Percentiles rank a stretch among this genome's conserved stretches.
These are phyloP conservation scores for Montipora capitata DNA, from an alignment of 92 coral and sea anemone species.

Conservation along the genomic window DNA sequence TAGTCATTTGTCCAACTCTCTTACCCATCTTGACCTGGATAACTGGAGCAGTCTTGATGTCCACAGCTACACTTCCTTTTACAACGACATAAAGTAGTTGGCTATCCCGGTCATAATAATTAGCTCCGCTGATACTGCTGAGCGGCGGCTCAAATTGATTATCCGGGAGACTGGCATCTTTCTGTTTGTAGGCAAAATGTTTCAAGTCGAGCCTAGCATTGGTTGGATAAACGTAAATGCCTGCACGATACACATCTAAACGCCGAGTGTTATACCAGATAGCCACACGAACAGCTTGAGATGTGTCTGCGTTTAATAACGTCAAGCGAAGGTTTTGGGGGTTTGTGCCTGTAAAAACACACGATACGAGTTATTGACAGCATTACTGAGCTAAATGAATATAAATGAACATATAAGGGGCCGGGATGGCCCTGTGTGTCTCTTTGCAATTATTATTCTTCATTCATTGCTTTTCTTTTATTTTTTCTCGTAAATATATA, in stretches of 20 bases:
- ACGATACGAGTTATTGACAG: neutral
- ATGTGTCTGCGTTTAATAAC: conserved; percentile 74
- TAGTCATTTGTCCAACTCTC: neutral
- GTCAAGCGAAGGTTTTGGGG: conserved; percentile 88
- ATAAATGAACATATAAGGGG: too few relatives aligned
- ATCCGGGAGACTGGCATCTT: conserved; percentile 82
- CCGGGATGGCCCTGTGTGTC: too few relatives aligned
- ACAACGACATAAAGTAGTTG: conserved; percentile 84
- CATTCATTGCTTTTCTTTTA: too few relatives aligned
- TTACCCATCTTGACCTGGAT: conserved; percentile 83
- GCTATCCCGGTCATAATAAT: conserved; percentile 84
- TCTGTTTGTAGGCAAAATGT: conserved; percentile 77
- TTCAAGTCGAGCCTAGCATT: conserved; percentile 80
- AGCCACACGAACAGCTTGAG: conserved; percentile 83
- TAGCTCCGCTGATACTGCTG: conserved; percentile 87
- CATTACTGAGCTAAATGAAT: too few relatives aligned
- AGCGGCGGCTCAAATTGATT: conserved; percentile 95
- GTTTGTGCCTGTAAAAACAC: conserved; percentile 69
- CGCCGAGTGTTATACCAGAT: conserved; percentile 90
- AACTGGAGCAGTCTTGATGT: conserved; percentile 92
- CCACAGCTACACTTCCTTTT: conserved; percentile 86
- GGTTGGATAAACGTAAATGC: conserved; percentile 85
- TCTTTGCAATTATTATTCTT: too few relatives aligned
- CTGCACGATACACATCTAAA: conserved; percentile 88
- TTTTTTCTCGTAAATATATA: too few relatives aligned